These are phyloP conservation scores for Thinocorus orbignyianus DNA, from an alignment of 2,113 vertebrate genomes.

Conservation along the genomic window DNA sequence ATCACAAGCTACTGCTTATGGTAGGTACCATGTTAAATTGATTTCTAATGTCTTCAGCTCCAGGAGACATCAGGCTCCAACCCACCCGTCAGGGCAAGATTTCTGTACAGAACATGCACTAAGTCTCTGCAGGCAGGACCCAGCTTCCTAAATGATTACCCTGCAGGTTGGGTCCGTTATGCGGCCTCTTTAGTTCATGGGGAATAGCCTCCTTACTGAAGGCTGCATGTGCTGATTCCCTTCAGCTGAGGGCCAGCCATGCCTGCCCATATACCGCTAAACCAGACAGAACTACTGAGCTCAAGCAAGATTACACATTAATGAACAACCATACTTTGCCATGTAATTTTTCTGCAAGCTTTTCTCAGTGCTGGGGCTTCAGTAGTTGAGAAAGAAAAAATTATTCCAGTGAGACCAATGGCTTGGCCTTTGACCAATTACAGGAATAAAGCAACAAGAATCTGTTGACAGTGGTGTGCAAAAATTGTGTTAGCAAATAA, in stretches of 20 bases:
- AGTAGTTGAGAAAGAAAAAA: not conserved
- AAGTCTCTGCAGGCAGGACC: not conserved
- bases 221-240: not conserved
- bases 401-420: not conserved
- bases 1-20: not conserved
- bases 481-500: not conserved
- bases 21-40: not conserved
- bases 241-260: not conserved
- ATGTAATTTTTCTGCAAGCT: not conserved
- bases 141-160: not conserved
- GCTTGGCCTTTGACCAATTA: not conserved
- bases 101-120: not conserved
- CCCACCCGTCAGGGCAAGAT: not conserved
- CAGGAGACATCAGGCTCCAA: not conserved
- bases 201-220: not conserved
- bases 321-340: not conserved
- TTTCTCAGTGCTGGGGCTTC: not conserved
- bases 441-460: not conserved
- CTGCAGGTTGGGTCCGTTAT: not conserved
- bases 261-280: not conserved
- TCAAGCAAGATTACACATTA: not conserved
- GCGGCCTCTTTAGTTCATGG: not conserved
- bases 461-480: not conserved
- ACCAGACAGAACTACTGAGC: not conserved
- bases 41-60: not conserved